Percentiles rank a stretch among this genome's conserved stretches.
Conservation (phyloP, 1,140 invertebrate genomes). For the Caerostris extrusa region DNA sequence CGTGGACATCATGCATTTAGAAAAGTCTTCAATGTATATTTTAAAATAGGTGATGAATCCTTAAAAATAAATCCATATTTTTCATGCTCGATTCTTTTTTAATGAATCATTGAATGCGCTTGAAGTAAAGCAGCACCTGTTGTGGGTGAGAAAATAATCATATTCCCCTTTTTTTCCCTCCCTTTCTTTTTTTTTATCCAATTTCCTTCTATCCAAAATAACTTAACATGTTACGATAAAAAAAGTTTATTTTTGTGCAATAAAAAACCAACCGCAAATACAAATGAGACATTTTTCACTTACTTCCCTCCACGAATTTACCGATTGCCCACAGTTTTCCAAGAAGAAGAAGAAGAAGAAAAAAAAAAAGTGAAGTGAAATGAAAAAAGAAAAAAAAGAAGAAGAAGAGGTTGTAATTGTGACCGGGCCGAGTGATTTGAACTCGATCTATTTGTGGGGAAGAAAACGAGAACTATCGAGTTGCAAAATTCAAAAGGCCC, state of each 20-base stretch:
- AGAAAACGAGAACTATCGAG: not conserved
- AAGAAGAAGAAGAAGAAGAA: not conserved
- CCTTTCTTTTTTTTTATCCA: not conserved
- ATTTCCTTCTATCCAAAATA: conserved; percentile 12
- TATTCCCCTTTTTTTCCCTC: not conserved
- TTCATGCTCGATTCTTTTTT: no score
- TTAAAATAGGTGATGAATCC: no score
- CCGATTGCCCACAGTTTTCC: not conserved
- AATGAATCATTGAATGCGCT: no score
- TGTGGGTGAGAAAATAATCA: conserved; percentile 13
- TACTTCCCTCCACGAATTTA: conserved; percentile 22
- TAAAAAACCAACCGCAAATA: not conserved
- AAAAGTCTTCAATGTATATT: no score
- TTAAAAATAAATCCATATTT: no score
- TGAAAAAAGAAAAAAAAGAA: not conserved
- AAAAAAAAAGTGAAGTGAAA: not conserved
- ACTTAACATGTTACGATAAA: not conserved
- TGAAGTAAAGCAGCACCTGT: not conserved
- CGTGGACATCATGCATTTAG: no score
- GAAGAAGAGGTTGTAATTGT: not conserved
- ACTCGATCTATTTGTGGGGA: conserved; percentile 48
- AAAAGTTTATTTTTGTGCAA: not conserved
- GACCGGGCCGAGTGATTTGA: conserved; percentile 48
- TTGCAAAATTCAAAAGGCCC: conserved; percentile 62
- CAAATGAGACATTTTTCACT: conserved; percentile 67